Percentiles rank a stretch among this genome's conserved stretches.
phyloP scores from a whole-genome alignment of 2,113 vertebrate genomes.

The Riparia riparia region DNA sequence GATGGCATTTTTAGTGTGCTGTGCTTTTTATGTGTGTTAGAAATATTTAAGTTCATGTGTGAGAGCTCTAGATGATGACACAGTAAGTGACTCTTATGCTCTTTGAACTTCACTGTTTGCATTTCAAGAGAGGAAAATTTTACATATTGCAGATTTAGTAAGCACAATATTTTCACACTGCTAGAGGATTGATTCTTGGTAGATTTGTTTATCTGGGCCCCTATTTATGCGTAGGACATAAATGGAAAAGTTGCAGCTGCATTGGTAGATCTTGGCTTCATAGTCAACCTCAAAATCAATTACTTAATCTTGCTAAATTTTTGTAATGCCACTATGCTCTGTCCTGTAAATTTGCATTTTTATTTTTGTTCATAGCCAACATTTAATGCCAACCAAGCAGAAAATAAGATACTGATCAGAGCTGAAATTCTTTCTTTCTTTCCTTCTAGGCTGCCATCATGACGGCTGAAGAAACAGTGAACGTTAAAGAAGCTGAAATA shows the following conservation, averaged over 20 bases:
- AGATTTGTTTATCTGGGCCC: neutral
- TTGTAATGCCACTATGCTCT: neutral
- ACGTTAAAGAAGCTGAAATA: constrained; percentile 96
- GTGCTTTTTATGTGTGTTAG: neutral
- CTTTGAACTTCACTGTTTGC: neutral
- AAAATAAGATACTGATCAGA: neutral
- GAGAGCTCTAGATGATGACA: neutral
- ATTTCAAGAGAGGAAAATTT: neutral
- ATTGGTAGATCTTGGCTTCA: neutral
- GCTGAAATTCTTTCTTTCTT: neutral
- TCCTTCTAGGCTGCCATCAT: constrained; percentile 81
- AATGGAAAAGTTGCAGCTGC: neutral
- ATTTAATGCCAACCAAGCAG: neutral
- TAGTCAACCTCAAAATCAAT: neutral
- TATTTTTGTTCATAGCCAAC: neutral
- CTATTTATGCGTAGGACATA: neutral
- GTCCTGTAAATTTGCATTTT: neutral
- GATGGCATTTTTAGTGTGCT: neutral
- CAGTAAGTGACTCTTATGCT: neutral
- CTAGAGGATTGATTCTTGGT: neutral
- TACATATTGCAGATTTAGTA: neutral
- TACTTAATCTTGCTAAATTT: neutral
- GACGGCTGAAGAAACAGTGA: constrained; percentile 96
- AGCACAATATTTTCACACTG: neutral
- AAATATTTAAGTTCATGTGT: neutral